Percentiles rank a stretch among this genome's conserved stretches.
phyloP scores from a whole-genome alignment of 2,888 invertebrate species.

The Tetheella fluctuosa region DNA sequence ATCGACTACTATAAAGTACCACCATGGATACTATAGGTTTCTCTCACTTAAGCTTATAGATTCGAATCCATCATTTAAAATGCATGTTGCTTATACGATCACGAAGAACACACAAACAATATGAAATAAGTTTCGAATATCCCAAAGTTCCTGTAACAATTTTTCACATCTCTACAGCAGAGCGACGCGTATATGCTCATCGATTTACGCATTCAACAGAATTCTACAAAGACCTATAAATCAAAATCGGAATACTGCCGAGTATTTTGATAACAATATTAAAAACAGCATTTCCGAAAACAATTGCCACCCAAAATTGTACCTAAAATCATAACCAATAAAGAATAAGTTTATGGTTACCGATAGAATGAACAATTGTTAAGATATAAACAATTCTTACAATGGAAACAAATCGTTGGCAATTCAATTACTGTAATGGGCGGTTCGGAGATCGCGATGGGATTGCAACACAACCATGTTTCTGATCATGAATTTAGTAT shows the following conservation, averaged over 20 bases:
- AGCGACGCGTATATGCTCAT: neutral
- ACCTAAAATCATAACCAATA: neutral
- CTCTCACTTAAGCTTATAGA: too few species aligned
- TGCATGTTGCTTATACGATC: too few species aligned
- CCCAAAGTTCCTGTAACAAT: too few species aligned
- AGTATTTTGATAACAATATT: conserved; percentile 24
- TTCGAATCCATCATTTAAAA: too few species aligned
- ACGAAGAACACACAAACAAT: too few species aligned
- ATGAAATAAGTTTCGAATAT: too few species aligned
- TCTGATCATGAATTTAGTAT: neutral
- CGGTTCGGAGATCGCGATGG: conserved; percentile 14
- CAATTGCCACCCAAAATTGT: conserved; percentile 17
- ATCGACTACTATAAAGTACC: too few species aligned
- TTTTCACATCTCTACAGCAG: neutral
- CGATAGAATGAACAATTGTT: conserved; percentile 19
- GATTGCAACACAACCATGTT: neutral
- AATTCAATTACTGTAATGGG: conserved; percentile 65
- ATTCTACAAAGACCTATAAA: conserved; percentile 46
- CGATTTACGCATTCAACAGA: conserved; percentile 39
- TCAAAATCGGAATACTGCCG: conserved; percentile 46
- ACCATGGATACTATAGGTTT: too few species aligned
- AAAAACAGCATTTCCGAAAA: conserved; percentile 23
- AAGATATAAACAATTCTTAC: conserved; percentile 61
- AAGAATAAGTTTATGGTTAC: neutral
- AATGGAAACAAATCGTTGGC: conserved; percentile 62